Percentiles rank a stretch among this genome's conserved stretches.
These are phyloP conservation scores for Oikopleura albicans DNA, from an alignment of 23 tunicate species.

Conservation along the genomic window DNA sequence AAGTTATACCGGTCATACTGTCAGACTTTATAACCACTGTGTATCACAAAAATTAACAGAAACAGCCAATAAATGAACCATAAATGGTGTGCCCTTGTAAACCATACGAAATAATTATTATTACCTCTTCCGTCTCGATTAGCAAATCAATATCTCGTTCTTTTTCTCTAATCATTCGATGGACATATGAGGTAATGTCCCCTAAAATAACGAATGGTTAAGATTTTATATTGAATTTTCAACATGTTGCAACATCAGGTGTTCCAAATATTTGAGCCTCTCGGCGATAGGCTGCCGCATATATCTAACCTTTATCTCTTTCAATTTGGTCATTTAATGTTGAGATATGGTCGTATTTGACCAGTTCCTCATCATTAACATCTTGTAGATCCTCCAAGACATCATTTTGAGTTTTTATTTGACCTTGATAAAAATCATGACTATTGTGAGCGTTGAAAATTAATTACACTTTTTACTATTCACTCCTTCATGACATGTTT, in stretches of 20 bases:
- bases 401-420: not conserved
- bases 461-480: too few relatives aligned
- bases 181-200: not conserved
- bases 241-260: not conserved
- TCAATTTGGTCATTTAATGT: not conserved
- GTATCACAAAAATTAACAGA: too few relatives aligned
- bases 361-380: not conserved
- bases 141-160: not conserved
- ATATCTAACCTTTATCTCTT: not conserved
- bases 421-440: not conserved
- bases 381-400: not conserved
- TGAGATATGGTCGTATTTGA: not conserved
- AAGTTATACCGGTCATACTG: too few relatives aligned
- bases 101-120: too few relatives aligned
- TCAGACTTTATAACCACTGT: too few relatives aligned
- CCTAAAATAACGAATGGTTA: too few relatives aligned
- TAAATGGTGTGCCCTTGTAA: too few relatives aligned
- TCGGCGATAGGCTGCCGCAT: not conserved
- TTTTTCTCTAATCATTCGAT: not conserved
- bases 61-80: too few relatives aligned
- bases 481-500: too few relatives aligned
- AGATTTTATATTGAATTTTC: too few relatives aligned
- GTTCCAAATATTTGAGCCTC: not conserved
- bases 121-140: not conserved
- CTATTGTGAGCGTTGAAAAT: too few relatives aligned